phyloP scores from a whole-genome alignment of 2,797 vertebrate genomes.

The Helarctos malayanus region DNA sequence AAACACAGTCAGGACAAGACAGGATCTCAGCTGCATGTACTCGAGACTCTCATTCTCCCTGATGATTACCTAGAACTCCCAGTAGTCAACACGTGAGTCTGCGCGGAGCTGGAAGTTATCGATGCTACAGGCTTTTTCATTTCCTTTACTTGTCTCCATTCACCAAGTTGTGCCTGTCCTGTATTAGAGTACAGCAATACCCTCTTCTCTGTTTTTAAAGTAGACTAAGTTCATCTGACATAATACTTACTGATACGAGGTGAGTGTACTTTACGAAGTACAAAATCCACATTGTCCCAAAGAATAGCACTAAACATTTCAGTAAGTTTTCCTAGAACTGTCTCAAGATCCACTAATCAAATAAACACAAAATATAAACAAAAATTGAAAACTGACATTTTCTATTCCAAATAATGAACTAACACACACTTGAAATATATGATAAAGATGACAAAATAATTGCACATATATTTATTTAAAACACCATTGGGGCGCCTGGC shows the following conservation, averaged over 20 bases:
- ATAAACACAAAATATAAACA: not conserved
- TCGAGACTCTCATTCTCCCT: not conserved
- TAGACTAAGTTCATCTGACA: not conserved
- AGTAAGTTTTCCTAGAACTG: not conserved
- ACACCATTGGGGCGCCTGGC: not conserved
- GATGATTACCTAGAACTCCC: not conserved
- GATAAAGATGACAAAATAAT: not conserved
- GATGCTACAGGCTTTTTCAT: not conserved
- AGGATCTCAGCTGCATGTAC: not conserved
- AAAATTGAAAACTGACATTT: slow-evolving; percentile 9
- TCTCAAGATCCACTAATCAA: not conserved
- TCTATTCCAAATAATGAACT: not conserved
- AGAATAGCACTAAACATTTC: not conserved
- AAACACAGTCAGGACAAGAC: not conserved
- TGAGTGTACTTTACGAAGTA: not conserved
- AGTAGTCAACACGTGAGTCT: no score
- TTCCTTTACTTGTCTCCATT: not conserved
- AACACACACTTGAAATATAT: not conserved
- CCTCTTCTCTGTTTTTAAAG: not conserved
- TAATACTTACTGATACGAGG: not conserved
- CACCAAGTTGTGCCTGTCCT: not conserved
- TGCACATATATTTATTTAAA: not conserved
- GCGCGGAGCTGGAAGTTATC: not conserved
- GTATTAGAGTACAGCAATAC: not conserved
- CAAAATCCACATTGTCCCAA: not conserved